Evolutionary conservation across 2,113 vertebrate species (phyloP).

Genomic region (Cynocephalus volans): DNA sequence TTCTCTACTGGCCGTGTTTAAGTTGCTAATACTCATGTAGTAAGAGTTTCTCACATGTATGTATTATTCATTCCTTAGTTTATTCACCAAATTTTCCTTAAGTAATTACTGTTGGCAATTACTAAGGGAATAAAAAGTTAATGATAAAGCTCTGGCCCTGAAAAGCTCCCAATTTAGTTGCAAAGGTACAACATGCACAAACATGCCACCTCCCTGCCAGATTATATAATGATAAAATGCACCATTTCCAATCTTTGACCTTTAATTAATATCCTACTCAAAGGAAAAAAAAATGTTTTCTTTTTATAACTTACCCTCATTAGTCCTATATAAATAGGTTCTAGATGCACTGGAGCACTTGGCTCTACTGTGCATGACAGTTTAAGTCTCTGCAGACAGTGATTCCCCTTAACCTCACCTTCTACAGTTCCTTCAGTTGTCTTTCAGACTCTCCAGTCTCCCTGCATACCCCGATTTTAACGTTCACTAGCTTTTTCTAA

Average conservation of each 20-base stretch:
- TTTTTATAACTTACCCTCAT: background rate
- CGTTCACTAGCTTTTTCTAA: background rate
- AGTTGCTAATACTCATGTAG: background rate
- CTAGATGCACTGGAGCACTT: background rate
- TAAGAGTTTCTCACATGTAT: background rate
- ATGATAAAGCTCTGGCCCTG: background rate
- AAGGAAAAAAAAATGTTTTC: background rate
- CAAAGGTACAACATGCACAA: background rate
- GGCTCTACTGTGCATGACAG: background rate
- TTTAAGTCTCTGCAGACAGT: background rate
- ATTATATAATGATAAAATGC: background rate
- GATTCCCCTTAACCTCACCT: background rate
- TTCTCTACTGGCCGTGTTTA: background rate
- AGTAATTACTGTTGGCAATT: background rate
- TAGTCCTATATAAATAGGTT: background rate
- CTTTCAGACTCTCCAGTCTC: background rate
- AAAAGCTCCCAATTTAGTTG: background rate
- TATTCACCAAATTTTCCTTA: constrained; percentile 26
- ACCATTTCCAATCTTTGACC: background rate
- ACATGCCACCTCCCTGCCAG: rapidly evolving
- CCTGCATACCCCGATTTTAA: background rate
- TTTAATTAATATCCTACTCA: background rate
- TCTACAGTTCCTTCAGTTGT: background rate
- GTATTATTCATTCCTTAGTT: background rate
- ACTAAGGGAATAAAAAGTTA: background rate